Evolutionary conservation across 2,113 vertebrate genomes (phyloP).

Genomic region (Saccopteryx bilineata): DNA sequence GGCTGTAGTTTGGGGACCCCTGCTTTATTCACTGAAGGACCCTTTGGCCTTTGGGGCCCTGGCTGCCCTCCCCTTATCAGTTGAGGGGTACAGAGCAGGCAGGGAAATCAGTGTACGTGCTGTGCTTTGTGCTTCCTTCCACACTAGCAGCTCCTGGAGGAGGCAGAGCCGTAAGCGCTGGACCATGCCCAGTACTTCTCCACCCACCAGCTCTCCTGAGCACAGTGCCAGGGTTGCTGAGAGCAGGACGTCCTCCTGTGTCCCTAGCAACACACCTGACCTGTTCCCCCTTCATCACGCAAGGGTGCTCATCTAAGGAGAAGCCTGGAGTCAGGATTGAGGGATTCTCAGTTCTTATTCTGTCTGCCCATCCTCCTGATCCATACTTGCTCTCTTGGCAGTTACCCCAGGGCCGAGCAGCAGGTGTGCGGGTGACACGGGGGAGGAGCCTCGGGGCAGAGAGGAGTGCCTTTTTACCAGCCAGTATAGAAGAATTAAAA

Average conservation of each 20-base stretch:
- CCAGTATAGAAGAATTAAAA: not conserved
- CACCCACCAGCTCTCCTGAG: not conserved
- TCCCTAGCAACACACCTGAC: not conserved
- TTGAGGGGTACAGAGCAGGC: not conserved
- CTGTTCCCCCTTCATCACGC: not conserved
- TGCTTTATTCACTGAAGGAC: not conserved
- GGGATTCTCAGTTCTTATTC: not conserved
- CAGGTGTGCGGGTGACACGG: not conserved
- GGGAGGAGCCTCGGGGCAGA: not conserved
- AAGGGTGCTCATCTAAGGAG: not conserved
- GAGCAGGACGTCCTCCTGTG: not conserved
- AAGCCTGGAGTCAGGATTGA: not conserved
- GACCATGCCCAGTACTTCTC: not conserved
- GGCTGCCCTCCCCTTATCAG: not conserved
- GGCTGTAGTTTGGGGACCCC: too few relatives aligned
- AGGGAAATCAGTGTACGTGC: not conserved
- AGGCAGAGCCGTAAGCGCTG: not conserved
- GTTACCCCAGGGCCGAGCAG: not conserved
- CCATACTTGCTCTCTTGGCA: not conserved
- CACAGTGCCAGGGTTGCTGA: not conserved
- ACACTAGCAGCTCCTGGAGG: not conserved
- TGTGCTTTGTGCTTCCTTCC: not conserved
- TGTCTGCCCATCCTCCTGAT: not conserved
- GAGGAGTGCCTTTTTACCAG: not conserved
- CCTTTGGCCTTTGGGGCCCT: not conserved